Conservation (phyloP, 1,140 invertebrate genomes). For the Papilio glaucus region DNA sequence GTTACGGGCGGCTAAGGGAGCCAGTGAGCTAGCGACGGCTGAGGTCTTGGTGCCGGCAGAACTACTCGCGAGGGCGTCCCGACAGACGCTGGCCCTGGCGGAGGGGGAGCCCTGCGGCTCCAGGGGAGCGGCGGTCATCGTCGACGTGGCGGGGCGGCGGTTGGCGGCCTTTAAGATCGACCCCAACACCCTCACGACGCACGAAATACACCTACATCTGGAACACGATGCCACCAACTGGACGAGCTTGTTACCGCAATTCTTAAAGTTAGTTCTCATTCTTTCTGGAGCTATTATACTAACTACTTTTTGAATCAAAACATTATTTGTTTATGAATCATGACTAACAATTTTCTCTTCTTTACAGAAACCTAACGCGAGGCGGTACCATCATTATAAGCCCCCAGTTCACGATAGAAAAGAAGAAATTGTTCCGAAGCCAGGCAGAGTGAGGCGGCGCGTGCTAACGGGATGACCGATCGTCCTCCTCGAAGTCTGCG, state of each 20-base stretch:
- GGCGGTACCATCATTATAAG: conserved; percentile 93
- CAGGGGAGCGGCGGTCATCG: conserved; percentile 89
- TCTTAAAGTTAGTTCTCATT: conserved; percentile 89
- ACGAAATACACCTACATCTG: conserved; percentile 92
- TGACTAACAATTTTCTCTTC: conserved; percentile 51
- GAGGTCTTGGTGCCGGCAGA: conserved; percentile 92
- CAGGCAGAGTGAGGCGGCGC: conserved; percentile 78
- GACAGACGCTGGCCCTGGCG: conserved; percentile 90
- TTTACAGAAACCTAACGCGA: conserved; percentile 90
- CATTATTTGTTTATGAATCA: conserved; percentile 12
- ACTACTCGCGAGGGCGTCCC: conserved; percentile 89
- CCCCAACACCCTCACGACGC: conserved; percentile 92
- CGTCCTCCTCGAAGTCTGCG: conserved; percentile 79
- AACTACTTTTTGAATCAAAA: background rate
- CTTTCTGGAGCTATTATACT: background rate
- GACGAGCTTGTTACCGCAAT: conserved; percentile 92
- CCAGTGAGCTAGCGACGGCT: conserved; percentile 89
- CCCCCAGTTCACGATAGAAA: conserved; percentile 91
- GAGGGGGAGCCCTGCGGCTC: conserved; percentile 94
- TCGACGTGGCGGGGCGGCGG: conserved; percentile 88
- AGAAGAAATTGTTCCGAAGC: conserved; percentile 93
- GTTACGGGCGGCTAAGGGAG: conserved; percentile 89
- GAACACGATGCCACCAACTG: conserved; percentile 92
- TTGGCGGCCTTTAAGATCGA: conserved; percentile 90
- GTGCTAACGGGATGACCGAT: conserved; percentile 70